These are phyloP conservation scores for Camelus bactrianus DNA, from an alignment of 2,113 vertebrate genomes.

Conservation along the genomic window DNA sequence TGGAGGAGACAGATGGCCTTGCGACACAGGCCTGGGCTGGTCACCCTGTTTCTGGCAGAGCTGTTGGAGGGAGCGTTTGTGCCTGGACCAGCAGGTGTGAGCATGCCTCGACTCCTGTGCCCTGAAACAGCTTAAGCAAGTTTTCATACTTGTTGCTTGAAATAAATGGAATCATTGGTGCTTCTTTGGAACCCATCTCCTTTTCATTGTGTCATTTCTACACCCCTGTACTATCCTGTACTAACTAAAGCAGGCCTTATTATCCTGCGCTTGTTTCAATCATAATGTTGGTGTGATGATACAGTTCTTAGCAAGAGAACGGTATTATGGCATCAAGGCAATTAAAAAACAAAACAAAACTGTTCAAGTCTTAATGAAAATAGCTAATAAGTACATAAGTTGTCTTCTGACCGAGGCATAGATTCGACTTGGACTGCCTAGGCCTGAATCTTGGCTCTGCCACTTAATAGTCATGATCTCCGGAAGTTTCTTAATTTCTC, in stretches of 20 bases:
- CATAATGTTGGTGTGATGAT: not conserved
- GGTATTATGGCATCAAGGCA: not conserved
- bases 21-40: not conserved
- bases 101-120: not conserved
- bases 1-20: not conserved
- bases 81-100: not conserved
- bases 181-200: not conserved
- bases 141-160: not conserved
- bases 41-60: not conserved
- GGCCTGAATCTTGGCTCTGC: not conserved
- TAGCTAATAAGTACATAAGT: not conserved
- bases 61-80: not conserved
- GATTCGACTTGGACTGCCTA: too few relatives aligned
- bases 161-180: not conserved
- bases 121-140: not conserved
- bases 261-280: not conserved
- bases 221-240: accelerated
- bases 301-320: not conserved
- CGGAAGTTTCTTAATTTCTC: not conserved
- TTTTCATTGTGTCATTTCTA: not conserved
- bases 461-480: not conserved
- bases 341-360: not conserved
- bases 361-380: not conserved
- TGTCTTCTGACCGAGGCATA: not conserved
- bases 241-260: not conserved